A percentile compares a stretch with the other conserved stretches of the same genome.
These are phyloP conservation scores for Ceratoteleas bidentatus DNA, from an alignment of 1,140 invertebrate species.

Conservation along the genomic window DNA sequence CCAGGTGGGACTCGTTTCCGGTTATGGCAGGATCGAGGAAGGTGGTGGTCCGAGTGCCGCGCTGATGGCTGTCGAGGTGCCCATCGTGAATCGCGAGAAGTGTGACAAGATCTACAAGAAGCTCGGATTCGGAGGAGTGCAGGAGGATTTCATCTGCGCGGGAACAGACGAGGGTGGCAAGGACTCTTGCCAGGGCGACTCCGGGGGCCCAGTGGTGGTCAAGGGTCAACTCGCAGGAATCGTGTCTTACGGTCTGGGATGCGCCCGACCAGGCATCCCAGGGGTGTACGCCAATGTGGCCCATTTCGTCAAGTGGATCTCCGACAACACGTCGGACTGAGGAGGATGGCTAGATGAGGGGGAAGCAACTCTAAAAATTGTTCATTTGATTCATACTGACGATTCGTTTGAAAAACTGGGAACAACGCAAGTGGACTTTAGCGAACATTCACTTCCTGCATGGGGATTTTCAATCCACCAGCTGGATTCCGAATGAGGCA, in stretches of 20 bases:
- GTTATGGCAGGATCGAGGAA: constrained; percentile 8
- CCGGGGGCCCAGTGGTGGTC: constrained; percentile 36
- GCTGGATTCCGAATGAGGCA: too few species aligned
- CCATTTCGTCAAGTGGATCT: constrained; percentile 36
- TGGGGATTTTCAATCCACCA: too few species aligned
- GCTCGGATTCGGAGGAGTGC: neutral
- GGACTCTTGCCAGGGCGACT: constrained; percentile 52
- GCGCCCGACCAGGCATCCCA: constrained; percentile 35
- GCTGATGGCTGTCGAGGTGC: constrained; percentile 36
- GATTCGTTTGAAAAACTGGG: too few species aligned
- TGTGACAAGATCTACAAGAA: constrained; percentile 23
- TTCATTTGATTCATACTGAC: too few species aligned
- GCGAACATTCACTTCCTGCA: too few species aligned
- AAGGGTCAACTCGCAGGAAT: constrained; percentile 33
- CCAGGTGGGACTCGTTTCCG: constrained; percentile 19
- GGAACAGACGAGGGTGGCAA: constrained; percentile 26
- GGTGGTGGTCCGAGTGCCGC: neutral
- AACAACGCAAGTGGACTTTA: too few species aligned
- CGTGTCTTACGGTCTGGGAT: constrained; percentile 47
- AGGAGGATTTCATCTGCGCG: constrained; percentile 32
- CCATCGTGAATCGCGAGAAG: constrained; percentile 27
- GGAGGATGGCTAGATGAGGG: too few species aligned
- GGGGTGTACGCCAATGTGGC: constrained; percentile 48
- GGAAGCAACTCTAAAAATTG: too few species aligned
- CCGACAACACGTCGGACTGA: constrained; percentile 6